Base-by-base conservation (phyloP, 2,113 vertebrate species). In the Seriola dumerili region DNA sequence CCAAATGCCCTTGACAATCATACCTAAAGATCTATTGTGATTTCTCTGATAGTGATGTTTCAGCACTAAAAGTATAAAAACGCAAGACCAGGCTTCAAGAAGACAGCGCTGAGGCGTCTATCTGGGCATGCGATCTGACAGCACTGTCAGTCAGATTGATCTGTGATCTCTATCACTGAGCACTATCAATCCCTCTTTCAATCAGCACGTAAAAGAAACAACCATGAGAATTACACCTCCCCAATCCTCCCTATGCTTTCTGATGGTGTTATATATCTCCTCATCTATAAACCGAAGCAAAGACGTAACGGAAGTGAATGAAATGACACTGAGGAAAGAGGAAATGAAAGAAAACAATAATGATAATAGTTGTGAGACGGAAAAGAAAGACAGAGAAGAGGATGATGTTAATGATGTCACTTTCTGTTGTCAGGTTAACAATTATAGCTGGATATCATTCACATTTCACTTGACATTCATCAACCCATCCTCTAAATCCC, bases 121-220 rank as follows among this genome's bases (percentile, higher is more conserved):
- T 85, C 69, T 40, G 0, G n/a, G 54, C 32, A 5, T 57, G 4
- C 44, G 38, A 86, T 76, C 74, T 76, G 70, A 81, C 38, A 17
- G 0, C 38, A 1, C 29, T 57, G 71, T 46, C 54, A 58, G 46
- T 50, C 23, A 5, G 8, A 84, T 57, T 63, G 73, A 81, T 76
- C 54, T 71, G 42, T 50, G 69, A 81, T 84, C 70, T 44, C 34
- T 50, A 74, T 89, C 69, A 48, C 72, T 29, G 68, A 74, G 29
- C 19, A 2, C 40, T 21, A 40, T 57, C 72, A 82, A 88, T 77
- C 46, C 36, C 3, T 62, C 34, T 46, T 72, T 81, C 62, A 81
- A 32, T 76, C 75, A 81, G 54, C 10, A 9, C 58, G 16, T 29
- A 3, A 44, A 54, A 76, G 61, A 73, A 32, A 79, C 29, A 1